Base-by-base conservation (phyloP, 1,140 invertebrate genomes). In the Brachionus angularis region DNA sequence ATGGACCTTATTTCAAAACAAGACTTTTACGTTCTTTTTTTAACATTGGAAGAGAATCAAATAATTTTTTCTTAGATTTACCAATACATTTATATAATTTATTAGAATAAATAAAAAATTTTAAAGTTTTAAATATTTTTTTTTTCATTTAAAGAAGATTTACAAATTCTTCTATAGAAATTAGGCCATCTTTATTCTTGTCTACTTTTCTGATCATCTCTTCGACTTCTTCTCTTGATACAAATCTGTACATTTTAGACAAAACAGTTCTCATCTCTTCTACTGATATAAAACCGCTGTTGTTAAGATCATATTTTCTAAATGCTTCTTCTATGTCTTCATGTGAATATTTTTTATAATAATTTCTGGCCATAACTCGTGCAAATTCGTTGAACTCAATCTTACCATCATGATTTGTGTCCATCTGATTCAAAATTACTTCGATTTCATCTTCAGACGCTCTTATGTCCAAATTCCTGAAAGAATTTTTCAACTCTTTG, bases 1-100 rank as follows among this genome's bases (percentile, higher is more conserved):
- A 67, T 50, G 62, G 62, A 33, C 62, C 62, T 21, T 67, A 67
- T 34, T 67, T 47, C 25, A 67, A 47, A 46, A n/a, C 62, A 34
- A 67, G 33, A 18, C 31, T 67, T 16, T 23, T 67, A 8, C 33
- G 42, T 23, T 47, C 42, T 47, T 67, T 47, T 46, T 67, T 47
- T 36, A 67, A 67, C n/a, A 18, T 50, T 18, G 62, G 62, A 14
- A 16, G 62, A 14, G 62, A 67, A 34, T 39, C 62, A 16, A 10
- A 16, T 0, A 46, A 67, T 47, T 67, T 67, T 50, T 67, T 67
- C 36, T 27, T 67, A 23, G 62, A 67, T 36, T 50, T 67, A 33
- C 62, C 62, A 47, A 50, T 67, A 16, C 29, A 67, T 67, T 67
- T 67, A 18, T 67, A 67, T 16, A 67, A 47, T 33, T 50, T 67